Conservation (phyloP, 53 echinoderm and acorn worm species). For the Antedon mediterranea region DNA sequence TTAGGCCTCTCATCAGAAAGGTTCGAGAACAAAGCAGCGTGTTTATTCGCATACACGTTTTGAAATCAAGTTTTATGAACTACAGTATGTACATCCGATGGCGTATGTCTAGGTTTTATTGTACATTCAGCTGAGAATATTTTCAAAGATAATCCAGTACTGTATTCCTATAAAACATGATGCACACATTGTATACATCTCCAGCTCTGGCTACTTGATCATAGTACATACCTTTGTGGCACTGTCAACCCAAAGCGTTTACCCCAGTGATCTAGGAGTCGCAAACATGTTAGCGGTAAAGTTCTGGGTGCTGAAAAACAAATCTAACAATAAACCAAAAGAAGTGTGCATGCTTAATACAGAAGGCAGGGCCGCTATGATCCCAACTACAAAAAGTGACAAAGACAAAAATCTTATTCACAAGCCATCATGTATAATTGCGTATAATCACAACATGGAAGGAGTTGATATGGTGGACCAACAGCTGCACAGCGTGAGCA, state of each 20-base stretch:
- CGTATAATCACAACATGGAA: conserved; percentile 4
- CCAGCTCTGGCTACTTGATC: no score
- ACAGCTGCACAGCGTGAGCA: conserved; percentile 1
- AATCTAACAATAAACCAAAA: conserved; percentile 8
- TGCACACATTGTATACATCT: conserved; percentile 26
- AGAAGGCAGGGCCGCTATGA: conserved; percentile 1
- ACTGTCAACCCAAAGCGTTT: conserved; percentile 10
- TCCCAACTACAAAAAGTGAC: not conserved
- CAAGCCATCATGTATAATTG: conserved; percentile 13
- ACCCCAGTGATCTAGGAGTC: conserved; percentile 10
- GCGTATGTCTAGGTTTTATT: conserved; percentile 17
- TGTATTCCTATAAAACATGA: conserved; percentile 22
- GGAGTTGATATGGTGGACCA: conserved; percentile 19
- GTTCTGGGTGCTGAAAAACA: conserved; percentile 29
- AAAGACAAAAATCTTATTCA: not conserved
- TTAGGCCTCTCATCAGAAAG: conserved; percentile 20
- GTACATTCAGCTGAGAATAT: conserved; percentile 18
- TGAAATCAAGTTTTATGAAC: conserved; percentile 24
- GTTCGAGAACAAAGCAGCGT: conserved; percentile 17
- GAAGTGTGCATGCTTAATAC: conserved; percentile 22
- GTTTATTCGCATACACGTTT: no score
- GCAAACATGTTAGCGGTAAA: no score
- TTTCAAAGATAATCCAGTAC: no score
- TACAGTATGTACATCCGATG: conserved; percentile 23
- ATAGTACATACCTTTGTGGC: no score